A percentile compares a stretch with the other conserved stretches of the same genome.
These are phyloP conservation scores for Dasyornis broadbenti DNA, from an alignment of 2,113 vertebrate genomes.

Conservation along the genomic window DNA sequence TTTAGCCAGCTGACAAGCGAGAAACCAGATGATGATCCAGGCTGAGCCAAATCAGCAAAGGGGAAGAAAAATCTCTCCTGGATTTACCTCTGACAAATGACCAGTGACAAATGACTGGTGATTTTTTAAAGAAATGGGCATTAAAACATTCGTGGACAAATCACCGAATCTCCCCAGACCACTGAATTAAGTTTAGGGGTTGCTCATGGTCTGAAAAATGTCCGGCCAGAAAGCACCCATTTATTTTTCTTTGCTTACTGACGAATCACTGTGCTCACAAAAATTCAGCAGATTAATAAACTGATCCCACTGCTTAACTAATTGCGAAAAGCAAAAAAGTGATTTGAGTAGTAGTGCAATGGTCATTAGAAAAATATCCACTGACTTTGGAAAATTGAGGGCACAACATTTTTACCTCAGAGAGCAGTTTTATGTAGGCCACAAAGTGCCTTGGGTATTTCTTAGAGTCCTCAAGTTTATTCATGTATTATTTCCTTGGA, in stretches of 20 bases:
- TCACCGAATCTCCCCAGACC: neutral
- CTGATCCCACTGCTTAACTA: neutral
- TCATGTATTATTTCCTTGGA: slow-evolving; percentile 53
- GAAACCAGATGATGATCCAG: neutral
- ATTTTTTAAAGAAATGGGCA: neutral
- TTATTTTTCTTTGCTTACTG: slow-evolving; percentile 5
- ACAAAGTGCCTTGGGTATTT: slow-evolving; percentile 51
- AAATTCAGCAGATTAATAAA: neutral
- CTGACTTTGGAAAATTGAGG: slow-evolving; percentile 16
- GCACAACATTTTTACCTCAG: slow-evolving; percentile 6
- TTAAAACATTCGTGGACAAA: neutral
- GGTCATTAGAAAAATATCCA: slow-evolving; percentile 33
- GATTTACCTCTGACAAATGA: neutral
- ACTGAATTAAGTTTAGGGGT: neutral
- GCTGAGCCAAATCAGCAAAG: neutral
- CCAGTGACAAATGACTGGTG: rapidly evolving
- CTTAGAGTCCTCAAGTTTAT: slow-evolving; percentile 27
- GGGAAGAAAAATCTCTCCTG: neutral
- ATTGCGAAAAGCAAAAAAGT: neutral
- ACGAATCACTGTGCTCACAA: neutral
- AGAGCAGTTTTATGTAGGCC: slow-evolving; percentile 57
- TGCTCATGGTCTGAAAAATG: neutral
- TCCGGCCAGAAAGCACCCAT: neutral
- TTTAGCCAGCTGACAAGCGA: neutral
- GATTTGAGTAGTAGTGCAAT: neutral